phyloP scores from a whole-genome alignment of 1,140 invertebrate species.

The Papilio polytes region DNA sequence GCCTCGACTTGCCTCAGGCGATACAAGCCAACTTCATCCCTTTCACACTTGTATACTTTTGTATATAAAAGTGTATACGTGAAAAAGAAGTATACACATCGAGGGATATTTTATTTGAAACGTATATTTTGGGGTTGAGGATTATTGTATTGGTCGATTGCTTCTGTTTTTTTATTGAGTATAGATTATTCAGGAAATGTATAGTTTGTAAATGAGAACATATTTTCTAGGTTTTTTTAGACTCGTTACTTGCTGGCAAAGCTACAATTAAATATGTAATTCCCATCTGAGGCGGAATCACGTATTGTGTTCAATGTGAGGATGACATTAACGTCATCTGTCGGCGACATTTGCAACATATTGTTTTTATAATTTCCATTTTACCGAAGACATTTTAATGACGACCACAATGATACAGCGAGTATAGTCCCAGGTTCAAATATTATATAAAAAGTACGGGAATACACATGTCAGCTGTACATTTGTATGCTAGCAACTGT shows the following conservation, averaged over 20 bases:
- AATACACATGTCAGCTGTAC: no score
- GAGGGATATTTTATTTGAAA: conserved; percentile 22
- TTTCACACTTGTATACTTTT: conserved; percentile 2
- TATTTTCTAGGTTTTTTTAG: conserved; percentile 3
- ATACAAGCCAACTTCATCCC: not conserved
- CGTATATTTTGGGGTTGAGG: conserved; percentile 13
- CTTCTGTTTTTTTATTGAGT: not conserved
- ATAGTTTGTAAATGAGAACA: conserved; percentile 5
- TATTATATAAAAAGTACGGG: not conserved
- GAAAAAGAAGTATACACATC: not conserved
- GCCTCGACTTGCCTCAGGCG: conserved; percentile 12
- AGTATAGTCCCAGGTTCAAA: not conserved
- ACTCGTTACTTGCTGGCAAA: not conserved
- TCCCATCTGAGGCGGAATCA: not conserved
- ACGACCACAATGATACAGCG: not conserved
- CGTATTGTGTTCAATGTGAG: not conserved
- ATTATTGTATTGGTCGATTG: conserved; percentile 29
- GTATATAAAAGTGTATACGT: not conserved
- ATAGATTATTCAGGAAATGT: not conserved
- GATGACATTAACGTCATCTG: conserved; percentile 11
- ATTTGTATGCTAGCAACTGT: no score
- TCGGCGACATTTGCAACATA: not conserved
- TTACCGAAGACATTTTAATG: not conserved
- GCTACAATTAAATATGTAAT: conserved; percentile 1
- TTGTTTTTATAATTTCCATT: conserved; percentile 3